phyloP scores from a whole-genome alignment of 1,140 invertebrate genomes.

The Helicorthomorpha holstii region DNA sequence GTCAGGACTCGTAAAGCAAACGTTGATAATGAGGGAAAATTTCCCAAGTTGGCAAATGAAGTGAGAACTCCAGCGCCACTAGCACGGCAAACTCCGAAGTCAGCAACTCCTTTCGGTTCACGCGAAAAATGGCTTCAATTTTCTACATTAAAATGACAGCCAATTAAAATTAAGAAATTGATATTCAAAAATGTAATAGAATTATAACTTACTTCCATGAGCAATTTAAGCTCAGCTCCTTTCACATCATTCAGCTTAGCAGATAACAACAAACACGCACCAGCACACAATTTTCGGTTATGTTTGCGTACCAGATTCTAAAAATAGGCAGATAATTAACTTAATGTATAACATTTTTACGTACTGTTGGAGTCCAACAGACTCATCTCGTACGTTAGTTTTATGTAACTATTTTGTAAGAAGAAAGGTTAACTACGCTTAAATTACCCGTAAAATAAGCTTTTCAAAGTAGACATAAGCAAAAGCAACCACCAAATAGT shows the following conservation, averaged over 20 bases:
- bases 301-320: constrained; percentile 75
- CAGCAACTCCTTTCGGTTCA: constrained; percentile 80
- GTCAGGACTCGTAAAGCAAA: constrained; percentile 55
- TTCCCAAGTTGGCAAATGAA: constrained; percentile 79
- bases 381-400: too few relatives aligned
- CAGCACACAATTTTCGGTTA: constrained; percentile 87
- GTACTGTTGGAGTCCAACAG: too few relatives aligned
- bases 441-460: constrained; percentile 57
- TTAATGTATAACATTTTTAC: too few relatives aligned
- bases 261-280: constrained; percentile 78
- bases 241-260: constrained; percentile 95
- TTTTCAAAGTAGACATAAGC: constrained; percentile 97
- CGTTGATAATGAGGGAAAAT: constrained; percentile 89
- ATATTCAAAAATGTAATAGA: constrained; percentile 6
- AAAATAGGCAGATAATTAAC: too few relatives aligned
- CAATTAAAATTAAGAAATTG: constrained; percentile 8
- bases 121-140: constrained; percentile 71
- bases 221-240: constrained; percentile 59
- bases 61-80: constrained; percentile 81
- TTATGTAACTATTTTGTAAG: too few relatives aligned
- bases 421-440: too few relatives aligned
- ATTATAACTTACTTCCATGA: constrained; percentile 45
- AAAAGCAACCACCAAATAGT: constrained; percentile 82
- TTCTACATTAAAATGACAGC: constrained; percentile 34
- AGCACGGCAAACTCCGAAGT: constrained; percentile 84